Percentiles rank a stretch among this genome's conserved stretches.
Conservation (phyloP, 1,140 invertebrate genomes). For the Phenacoccus solenopsis region DNA sequence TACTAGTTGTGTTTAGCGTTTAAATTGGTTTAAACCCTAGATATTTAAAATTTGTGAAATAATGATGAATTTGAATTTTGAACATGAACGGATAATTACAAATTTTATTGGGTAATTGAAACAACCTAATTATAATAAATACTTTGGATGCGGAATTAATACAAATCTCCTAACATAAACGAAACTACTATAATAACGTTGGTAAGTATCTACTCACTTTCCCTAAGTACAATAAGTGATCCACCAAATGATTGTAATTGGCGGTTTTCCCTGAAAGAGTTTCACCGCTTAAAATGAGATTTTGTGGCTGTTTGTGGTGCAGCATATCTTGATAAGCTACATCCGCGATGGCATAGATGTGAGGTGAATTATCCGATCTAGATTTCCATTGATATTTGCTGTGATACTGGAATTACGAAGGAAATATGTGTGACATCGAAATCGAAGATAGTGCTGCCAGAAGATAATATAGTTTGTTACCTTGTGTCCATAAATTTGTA, state of each 20-base stretch:
- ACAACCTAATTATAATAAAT: too few species aligned
- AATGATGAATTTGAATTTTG: too few species aligned
- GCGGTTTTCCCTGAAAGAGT: conserved; percentile 72
- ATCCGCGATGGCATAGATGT: conserved; percentile 79
- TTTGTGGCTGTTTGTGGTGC: conserved; percentile 68
- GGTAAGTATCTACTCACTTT: conserved; percentile 26
- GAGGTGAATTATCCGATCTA: conserved; percentile 77
- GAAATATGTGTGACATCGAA: background rate
- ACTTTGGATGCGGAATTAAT: too few species aligned
- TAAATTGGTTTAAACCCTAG: too few species aligned
- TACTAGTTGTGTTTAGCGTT: too few species aligned
- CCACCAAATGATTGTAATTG: conserved; percentile 54
- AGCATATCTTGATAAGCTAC: conserved; percentile 71
- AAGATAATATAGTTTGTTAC: conserved; percentile 35
- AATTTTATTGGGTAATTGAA: too few species aligned
- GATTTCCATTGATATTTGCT: conserved; percentile 70
- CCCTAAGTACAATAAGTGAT: conserved; percentile 61
- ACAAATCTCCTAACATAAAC: too few species aligned
- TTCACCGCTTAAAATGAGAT: conserved; percentile 70
- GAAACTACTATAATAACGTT: too few species aligned
- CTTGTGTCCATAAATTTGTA: conserved; percentile 50
- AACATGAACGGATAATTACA: too few species aligned
- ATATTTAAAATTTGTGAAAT: too few species aligned
- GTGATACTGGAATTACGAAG: conserved; percentile 48
- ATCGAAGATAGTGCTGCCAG: background rate